Evolutionary conservation across 2,888 invertebrate species (phyloP), one percentile per base, ranked within the genome.

Genomic region (Lysandra bellargus): DNA sequence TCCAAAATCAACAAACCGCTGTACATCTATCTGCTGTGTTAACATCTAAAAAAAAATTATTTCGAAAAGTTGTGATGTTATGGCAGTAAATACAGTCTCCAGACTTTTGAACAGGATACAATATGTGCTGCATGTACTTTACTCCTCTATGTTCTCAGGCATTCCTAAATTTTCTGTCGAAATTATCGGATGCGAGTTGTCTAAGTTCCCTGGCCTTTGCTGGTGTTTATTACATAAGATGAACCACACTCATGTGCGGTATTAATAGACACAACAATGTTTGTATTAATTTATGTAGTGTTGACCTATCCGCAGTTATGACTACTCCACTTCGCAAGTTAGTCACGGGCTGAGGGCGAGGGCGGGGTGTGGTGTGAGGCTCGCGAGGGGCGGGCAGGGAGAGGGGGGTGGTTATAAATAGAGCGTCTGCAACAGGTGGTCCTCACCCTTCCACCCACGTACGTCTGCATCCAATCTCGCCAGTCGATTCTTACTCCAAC

Each of bases 301-400:
- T 74, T 79, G 79, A 75, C 79, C 37, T 61, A 75, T 82, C 74
- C 81, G 80, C 80, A 82, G 82, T 80, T 80, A 79, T 82, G 82
- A 81, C 79, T 79, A 82, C 82, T 83, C 81, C 79, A 83, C 80
- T 91, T 91, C 89, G 88, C 90, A 90, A 89, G 92, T 93, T 93
- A 93, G 90, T 94, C 93, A 93, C 86, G 85, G 87, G 89, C 89
- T 90, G 91, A 92, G 93, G 92, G 89, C 91, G 91, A 82, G 86
- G 84, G 86, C 87, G 85, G 85, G 85, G 82, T 82, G 83, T 17
- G 85, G 82, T 82, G 83, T 17, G 30, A 23, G 75, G 23, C 33
- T 49, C 44, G 78, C 81, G 84, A 84, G 81, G 81, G 82, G 79
- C 84, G 81, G 85, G 84, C 17, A 57, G 14, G 6, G 53, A 1